Base-by-base conservation (phyloP, 2,113 vertebrate species). In the Cynopterus brachyotis region DNA sequence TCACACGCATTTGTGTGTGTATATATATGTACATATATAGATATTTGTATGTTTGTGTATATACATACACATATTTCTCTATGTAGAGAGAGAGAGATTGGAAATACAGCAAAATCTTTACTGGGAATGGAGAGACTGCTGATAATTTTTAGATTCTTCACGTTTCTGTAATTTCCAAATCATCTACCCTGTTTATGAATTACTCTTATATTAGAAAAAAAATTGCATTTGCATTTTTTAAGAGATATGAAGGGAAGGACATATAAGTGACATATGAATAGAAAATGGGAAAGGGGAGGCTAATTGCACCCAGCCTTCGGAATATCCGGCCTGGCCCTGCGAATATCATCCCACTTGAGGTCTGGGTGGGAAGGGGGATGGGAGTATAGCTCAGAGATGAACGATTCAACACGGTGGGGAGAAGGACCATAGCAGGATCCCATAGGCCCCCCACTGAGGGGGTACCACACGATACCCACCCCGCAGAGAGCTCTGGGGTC, bases 121-220 rank as follows among this genome's bases (percentile, higher is more conserved):
- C 67, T 70, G 26, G 70, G 17, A 79, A 35, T 45, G 37, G 66
- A 80, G 47, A 76, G 60, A 64, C 8, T 37, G 42, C 35, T 30
- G 42, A 28, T 82, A 32, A 47, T 82, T 91, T 67, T 24, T 57
- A 73, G 32, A 64, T 70, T 47, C 35, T 78, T 87, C 37, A 47
- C 24, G 9, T n/a, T 87, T 86, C 73, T 87, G 20, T 64, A n/a
- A 64, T 47, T 82, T 78, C 64, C 24, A 53, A 93, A 73, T 62
- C 16, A 19, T 76, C 42, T 73, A 45, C 30, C 26, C 59, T 64
- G 26, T 24, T 66, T n/a, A 42, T 78, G 78, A 73, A 20, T 55
- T 55, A 35, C 60, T 94, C 60, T 80, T 55, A 40, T 19, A 53
- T 62, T 76, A 55, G 40, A 8, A 30, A 91, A 84, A 84, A 45